Evolutionary conservation across 2,888 invertebrate species (phyloP).

Genomic region (Drosophila kambysellisi): DNA sequence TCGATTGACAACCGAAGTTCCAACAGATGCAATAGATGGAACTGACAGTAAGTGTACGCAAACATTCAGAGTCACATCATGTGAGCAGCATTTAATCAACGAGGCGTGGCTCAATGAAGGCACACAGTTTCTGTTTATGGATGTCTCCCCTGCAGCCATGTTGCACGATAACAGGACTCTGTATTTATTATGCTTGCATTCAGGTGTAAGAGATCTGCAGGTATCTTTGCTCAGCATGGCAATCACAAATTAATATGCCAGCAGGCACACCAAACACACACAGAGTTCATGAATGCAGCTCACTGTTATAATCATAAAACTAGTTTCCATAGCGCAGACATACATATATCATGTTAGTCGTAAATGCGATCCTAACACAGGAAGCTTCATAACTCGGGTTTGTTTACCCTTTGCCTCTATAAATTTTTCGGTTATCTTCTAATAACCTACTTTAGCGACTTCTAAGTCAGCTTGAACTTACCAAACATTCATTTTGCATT

Average conservation of each 20-base stretch:
- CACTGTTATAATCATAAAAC: slow-evolving; percentile 45
- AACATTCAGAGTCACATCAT: slow-evolving; percentile 38
- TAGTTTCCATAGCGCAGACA: slow-evolving; percentile 15
- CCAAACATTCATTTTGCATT: not conserved
- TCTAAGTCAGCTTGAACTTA: not conserved
- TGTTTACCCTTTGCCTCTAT: too few relatives aligned
- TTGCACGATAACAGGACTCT: slow-evolving; percentile 28
- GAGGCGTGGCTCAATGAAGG: slow-evolving; percentile 18
- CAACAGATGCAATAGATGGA: slow-evolving; percentile 12
- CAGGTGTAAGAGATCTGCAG: slow-evolving; percentile 49
- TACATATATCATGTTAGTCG: not conserved
- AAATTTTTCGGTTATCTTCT: not conserved
- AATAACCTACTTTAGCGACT: not conserved
- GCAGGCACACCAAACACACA: slow-evolving; percentile 40
- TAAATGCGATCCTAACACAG: not conserved
- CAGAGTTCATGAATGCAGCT: slow-evolving; percentile 30
- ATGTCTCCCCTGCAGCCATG: slow-evolving; percentile 1
- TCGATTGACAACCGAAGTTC: slow-evolving; percentile 45
- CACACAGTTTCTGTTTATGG: slow-evolving; percentile 14
- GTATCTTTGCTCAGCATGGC: slow-evolving; percentile 32
- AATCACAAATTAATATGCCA: slow-evolving; percentile 58
- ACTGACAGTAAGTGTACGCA: slow-evolving; percentile 35
- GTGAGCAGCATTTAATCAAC: slow-evolving; percentile 45
- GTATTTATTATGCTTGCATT: slow-evolving; percentile 40
- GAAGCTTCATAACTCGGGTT: slow-evolving; percentile 21